A percentile compares a stretch with the other conserved stretches of the same genome.
phyloP scores from a whole-genome alignment of 37 sponge, comb jelly and placozoan genomes.

The Beroe forskalii region DNA sequence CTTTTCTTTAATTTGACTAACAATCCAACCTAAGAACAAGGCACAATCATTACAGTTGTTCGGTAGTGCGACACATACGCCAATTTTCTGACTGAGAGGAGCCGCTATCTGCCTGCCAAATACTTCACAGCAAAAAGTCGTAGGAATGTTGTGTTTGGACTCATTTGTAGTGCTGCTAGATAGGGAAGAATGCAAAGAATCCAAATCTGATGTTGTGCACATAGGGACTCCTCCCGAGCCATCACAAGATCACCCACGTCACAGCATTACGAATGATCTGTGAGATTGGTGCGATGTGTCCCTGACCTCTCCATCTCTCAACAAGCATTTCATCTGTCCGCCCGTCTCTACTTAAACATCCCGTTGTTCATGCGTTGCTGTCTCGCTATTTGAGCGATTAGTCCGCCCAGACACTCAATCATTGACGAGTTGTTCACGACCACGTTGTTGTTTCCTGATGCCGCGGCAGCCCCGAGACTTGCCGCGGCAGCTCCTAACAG shows the following conservation, averaged over 20 bases:
- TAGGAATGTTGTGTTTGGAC: too few species aligned
- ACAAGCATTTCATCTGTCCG: neutral
- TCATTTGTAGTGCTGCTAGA: too few species aligned
- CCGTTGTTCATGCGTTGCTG: slow-evolving; percentile 52
- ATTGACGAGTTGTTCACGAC: slow-evolving; percentile 40
- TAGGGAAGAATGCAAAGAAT: too few species aligned
- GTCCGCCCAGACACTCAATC: slow-evolving; percentile 56
- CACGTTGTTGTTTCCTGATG: slow-evolving; percentile 43
- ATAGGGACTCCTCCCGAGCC: neutral
- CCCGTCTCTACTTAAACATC: slow-evolving; percentile 11
- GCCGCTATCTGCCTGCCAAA: too few species aligned
- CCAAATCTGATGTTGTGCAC: neutral
- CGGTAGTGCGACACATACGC: too few species aligned
- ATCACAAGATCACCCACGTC: neutral
- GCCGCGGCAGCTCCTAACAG: slow-evolving; percentile 60
- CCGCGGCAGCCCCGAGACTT: slow-evolving; percentile 58
- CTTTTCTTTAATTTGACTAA: neutral
- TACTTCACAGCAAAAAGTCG: too few species aligned
- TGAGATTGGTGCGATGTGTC: neutral
- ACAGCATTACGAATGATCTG: neutral
- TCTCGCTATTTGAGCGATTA: slow-evolving; percentile 50
- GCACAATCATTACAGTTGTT: too few species aligned
- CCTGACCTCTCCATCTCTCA: neutral
- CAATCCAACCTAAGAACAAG: neutral
- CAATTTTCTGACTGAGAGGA: too few species aligned